A percentile compares a stretch with the other conserved stretches of the same genome.
These are phyloP conservation scores for Abrostola tripartita DNA, from an alignment of 2,888 invertebrate species.

Conservation along the genomic window DNA sequence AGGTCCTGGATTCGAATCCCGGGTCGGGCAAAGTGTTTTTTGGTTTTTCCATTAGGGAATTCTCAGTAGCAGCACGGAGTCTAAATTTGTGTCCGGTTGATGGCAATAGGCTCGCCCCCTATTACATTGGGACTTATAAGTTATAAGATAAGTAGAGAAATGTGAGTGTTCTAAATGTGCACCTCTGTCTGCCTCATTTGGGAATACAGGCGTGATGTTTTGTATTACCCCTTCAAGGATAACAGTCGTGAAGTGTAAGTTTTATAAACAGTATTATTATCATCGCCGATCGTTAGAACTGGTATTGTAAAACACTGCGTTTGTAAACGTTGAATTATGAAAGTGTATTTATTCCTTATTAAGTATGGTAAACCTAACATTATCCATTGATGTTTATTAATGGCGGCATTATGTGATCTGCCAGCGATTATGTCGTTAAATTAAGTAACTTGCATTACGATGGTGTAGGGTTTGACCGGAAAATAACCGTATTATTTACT, in stretches of 20 bases:
- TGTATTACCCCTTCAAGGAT: not conserved
- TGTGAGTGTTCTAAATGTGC: no score
- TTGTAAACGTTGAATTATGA: conserved; percentile 47
- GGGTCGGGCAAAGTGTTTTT: no score
- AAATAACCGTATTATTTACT: not conserved
- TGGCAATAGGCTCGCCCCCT: no score
- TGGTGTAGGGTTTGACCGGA: not conserved
- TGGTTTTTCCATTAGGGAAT: no score
- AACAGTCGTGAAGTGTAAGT: not conserved
- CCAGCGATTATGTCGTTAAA: conserved; percentile 21
- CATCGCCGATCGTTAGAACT: conserved; percentile 23
- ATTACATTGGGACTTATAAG: no score
- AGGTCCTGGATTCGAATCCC: no score
- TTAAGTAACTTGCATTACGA: not conserved
- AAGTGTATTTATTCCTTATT: conserved; percentile 44
- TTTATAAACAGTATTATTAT: not conserved
- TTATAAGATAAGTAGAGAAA: no score
- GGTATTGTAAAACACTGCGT: conserved; percentile 20
- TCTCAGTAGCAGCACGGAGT: no score
- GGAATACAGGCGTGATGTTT: not conserved
- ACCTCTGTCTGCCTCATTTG: no score
- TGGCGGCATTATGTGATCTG: conserved; percentile 27
- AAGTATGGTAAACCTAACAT: conserved; percentile 44
- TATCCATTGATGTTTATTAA: conserved; percentile 44
- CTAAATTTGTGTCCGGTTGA: no score